phyloP scores from a whole-genome alignment of 2,113 vertebrate genomes.

The Scomber scombrus region DNA sequence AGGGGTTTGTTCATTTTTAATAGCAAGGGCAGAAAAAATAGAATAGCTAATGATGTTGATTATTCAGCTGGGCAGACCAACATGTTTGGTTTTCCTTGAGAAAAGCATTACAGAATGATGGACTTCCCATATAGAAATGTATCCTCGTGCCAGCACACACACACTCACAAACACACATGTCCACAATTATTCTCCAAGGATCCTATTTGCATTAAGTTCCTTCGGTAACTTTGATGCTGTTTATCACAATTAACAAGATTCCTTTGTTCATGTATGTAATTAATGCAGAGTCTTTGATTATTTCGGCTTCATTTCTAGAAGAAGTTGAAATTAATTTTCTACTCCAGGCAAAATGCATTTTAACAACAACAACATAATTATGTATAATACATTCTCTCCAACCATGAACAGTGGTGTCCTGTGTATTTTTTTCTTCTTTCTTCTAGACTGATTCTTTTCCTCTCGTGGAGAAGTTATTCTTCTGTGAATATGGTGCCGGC shows the following conservation, averaged over 20 bases:
- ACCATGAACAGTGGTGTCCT: conserved; percentile 24
- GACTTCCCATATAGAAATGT: conserved; percentile 51
- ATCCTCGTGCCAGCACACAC: conserved; percentile 36
- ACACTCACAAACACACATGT: conserved; percentile 2
- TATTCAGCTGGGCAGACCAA: conserved; percentile 61
- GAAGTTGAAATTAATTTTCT: conserved; percentile 69
- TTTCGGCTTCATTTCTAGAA: conserved; percentile 59
- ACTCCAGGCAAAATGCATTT: conserved; percentile 57
- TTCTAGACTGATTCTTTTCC: neutral
- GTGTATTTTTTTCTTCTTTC: conserved; percentile 4
- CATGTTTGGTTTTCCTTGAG: conserved; percentile 66
- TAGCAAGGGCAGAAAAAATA: conserved; percentile 60
- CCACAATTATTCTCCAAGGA: conserved; percentile 64
- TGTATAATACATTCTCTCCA: conserved; percentile 26
- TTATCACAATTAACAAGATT: conserved; percentile 76
- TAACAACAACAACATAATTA: conserved; percentile 59
- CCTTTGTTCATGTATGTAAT: conserved; percentile 79
- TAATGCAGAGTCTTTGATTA: conserved; percentile 79
- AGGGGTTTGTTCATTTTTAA: conserved; percentile 77
- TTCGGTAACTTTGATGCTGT: conserved; percentile 75
- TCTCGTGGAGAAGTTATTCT: conserved; percentile 35
- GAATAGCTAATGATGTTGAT: conserved; percentile 74
- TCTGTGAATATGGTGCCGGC: conserved; percentile 37
- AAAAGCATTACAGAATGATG: conserved; percentile 57
- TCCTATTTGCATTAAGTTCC: conserved; percentile 69